Percentiles rank a stretch among this genome's conserved stretches.
Evolutionary conservation across 2,113 vertebrate genomes (phyloP).

Genomic region (Oenanthe melanoleuca): DNA sequence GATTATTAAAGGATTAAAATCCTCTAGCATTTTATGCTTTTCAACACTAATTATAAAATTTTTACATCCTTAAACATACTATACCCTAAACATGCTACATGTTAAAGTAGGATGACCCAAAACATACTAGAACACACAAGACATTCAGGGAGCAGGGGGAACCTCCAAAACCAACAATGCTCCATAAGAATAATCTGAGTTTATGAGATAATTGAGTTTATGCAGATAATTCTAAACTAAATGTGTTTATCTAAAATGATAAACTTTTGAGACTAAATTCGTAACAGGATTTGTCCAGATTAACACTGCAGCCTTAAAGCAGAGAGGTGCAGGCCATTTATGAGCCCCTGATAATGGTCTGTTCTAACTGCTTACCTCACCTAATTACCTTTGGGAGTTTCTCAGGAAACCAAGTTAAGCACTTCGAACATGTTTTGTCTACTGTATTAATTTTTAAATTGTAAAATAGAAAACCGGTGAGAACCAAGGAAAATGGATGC

Average conservation of each 20-base stretch:
- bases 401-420: neutral
- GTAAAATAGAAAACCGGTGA: neutral
- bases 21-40: neutral
- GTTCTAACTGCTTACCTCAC: neutral
- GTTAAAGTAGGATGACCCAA: neutral
- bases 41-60: neutral
- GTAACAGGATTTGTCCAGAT: no score
- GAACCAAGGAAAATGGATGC: neutral
- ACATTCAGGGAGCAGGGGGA: fast-evolving
- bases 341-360: neutral
- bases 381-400: neutral
- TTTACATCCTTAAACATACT: neutral
- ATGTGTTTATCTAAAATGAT: neutral
- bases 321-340: neutral
- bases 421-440: neutral
- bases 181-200: neutral
- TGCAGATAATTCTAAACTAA: slow-evolving; percentile 3
- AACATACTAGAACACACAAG: neutral
- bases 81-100: no score
- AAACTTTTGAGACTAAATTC: neutral
- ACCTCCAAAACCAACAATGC: neutral
- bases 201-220: neutral
- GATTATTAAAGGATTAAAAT: neutral
- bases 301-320: slow-evolving; percentile 10
- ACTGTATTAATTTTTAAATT: neutral